These are phyloP conservation scores for Cyanistes caeruleus DNA, from an alignment of 2,113 vertebrate species.

Conservation along the genomic window DNA sequence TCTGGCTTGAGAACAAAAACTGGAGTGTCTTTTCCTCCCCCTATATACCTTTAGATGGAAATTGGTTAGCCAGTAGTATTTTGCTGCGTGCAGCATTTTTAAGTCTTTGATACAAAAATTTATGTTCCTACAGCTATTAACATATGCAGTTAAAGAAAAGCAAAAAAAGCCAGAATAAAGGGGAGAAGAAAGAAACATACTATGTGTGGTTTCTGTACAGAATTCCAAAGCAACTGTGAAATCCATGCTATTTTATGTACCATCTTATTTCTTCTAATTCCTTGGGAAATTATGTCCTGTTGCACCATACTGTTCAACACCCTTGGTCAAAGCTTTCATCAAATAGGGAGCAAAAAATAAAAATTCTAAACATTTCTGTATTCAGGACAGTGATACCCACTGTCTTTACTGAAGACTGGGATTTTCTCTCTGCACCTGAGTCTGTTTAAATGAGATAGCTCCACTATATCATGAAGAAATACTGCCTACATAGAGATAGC, in stretches of 20 bases:
- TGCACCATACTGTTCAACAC: not conserved
- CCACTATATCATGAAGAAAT: not conserved
- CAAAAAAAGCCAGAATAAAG: not conserved
- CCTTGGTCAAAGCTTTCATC: not conserved
- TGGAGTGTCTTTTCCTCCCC: not conserved
- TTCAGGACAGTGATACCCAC: not conserved
- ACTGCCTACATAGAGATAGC: not conserved
- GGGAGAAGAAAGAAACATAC: not conserved
- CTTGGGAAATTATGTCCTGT: not conserved
- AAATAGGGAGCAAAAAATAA: not conserved
- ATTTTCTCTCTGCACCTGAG: not conserved
- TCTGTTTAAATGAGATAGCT: not conserved
- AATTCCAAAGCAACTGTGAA: not conserved
- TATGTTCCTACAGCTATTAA: not conserved
- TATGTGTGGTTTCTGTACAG: not conserved
- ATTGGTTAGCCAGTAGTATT: not conserved
- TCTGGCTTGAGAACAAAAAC: not conserved
- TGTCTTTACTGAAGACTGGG: not conserved
- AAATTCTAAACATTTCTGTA: not conserved
- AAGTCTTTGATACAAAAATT: not conserved
- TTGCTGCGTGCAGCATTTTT: not conserved
- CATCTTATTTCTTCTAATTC: not conserved
- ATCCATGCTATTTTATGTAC: not conserved
- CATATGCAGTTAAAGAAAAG: not conserved
- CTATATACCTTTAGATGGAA: not conserved